Base-by-base conservation (phyloP, 2,113 vertebrate genomes). In the Atlantisia rogersi region DNA sequence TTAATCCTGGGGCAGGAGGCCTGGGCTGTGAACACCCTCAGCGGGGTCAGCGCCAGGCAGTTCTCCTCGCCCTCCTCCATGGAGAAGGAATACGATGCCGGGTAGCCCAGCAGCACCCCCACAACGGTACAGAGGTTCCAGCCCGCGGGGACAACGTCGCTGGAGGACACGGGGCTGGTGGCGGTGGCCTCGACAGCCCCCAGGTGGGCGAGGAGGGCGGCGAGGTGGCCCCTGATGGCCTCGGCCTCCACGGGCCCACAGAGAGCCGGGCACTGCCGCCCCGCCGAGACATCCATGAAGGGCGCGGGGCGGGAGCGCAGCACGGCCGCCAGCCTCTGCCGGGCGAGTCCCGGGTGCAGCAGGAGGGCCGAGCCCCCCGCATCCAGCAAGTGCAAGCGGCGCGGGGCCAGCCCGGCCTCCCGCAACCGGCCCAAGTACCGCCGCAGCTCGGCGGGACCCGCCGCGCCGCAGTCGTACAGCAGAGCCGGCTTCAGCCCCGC, bases 41-140 rank as follows among this genome's bases (percentile, higher is more conserved):
- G 98, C 6, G 99, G 99, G 1, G 96, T 98, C 97, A 99, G 96
- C 6, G 98, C 98, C 96, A 99, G 94, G 87, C 99, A 99, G 96
- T 99, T 99, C 79, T 98, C 97, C 50, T 97, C 95, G 35, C 97
- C 97, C 25, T 96, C 92, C 35, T 95, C 95, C 42, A 76, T 28
- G 68, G 97, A 83, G 85, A 99, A 99, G 96, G 98, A 98, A 76
- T 99, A 99, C 1, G 97, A 96, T 2, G 97, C 98, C 0, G 99
- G 99, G 93, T 99, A 99, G 70, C 99, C 99, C 88, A 99, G 92
- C 81, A 99, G 98, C 69, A 99, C 95, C 29, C 99, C 99, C 39
- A 99, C 98, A 4, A 99, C 10, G 12, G 99, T 98, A 94, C 99
- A 99, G 59, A 99, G 97, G 95, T 99, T 99, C 99, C 99, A 99